phyloP scores from a whole-genome alignment of 2,888 invertebrate genomes.

The Apamea anceps region DNA sequence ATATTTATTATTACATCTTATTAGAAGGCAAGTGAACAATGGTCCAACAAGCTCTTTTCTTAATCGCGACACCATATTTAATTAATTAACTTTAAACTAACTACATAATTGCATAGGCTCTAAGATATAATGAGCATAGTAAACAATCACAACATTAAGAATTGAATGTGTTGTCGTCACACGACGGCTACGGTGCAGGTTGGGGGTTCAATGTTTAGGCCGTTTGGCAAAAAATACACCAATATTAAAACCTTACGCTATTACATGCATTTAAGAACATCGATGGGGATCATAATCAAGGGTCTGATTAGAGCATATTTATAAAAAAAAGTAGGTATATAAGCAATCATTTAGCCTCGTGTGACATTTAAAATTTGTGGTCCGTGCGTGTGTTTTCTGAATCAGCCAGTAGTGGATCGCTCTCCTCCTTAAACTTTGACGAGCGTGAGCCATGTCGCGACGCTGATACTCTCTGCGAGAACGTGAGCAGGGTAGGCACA shows the following conservation, averaged over 20 bases:
- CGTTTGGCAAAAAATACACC: conserved; percentile 59
- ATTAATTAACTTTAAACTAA: conserved; percentile 82
- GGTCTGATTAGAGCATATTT: conserved; percentile 32
- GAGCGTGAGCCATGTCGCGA: conserved; percentile 87
- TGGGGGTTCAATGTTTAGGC: conserved; percentile 70
- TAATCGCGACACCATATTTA: conserved; percentile 77
- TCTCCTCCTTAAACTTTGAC: conserved; percentile 89
- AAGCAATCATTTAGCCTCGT: conserved; percentile 39
- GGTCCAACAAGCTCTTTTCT: conserved; percentile 87
- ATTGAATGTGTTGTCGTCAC: conserved; percentile 68
- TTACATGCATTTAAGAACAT: conserved; percentile 57
- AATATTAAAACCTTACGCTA: conserved; percentile 56
- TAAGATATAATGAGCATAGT: conserved; percentile 82
- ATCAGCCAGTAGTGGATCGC: conserved; percentile 91
- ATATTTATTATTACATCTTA: conserved; percentile 69
- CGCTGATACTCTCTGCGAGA: conserved; percentile 89
- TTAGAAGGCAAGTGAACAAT: conserved; percentile 87
- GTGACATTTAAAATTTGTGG: conserved; percentile 82
- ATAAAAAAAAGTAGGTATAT: conserved; percentile 27
- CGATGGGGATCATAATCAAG: conserved; percentile 54
- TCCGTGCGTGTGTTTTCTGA: conserved; percentile 78
- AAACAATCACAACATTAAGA: conserved; percentile 84
- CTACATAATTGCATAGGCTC: conserved; percentile 77
- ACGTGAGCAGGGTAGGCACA: conserved; percentile 91
- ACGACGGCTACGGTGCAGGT: conserved; percentile 52